Conservation (phyloP, 2,888 invertebrate genomes). For the Leucophenga montana region DNA sequence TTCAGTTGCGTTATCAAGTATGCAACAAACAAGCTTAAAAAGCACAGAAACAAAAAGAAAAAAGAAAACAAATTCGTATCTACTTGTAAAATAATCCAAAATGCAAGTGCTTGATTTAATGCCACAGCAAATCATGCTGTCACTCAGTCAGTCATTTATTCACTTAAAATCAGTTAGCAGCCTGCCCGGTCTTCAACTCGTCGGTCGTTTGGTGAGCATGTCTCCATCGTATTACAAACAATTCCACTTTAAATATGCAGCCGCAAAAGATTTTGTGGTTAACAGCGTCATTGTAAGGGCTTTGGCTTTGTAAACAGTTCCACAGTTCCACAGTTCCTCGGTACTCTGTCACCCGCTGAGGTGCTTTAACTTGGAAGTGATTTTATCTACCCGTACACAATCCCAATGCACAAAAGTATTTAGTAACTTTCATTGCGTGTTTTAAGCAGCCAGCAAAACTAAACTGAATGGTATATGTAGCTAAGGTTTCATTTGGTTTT, state of each 20-base stretch:
- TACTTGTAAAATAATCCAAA: not conserved
- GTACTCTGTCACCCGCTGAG: not conserved
- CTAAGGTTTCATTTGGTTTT: constrained; percentile 17
- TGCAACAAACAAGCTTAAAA: too few species aligned
- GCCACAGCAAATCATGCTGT: not conserved
- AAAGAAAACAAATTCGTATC: constrained; percentile 35
- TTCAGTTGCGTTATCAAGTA: too few species aligned
- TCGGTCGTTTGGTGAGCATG: constrained; percentile 7
- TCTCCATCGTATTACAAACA: constrained; percentile 62
- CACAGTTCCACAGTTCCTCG: too few species aligned
- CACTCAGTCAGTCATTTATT: not conserved
- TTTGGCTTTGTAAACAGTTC: not conserved
- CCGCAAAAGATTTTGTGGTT: constrained; percentile 59
- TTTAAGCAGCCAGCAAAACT: not conserved
- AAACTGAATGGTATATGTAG: not conserved
- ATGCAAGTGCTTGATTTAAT: not conserved
- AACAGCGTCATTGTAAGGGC: constrained; percentile 2
- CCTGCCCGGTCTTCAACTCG: not conserved
- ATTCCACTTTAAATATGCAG: constrained; percentile 58
- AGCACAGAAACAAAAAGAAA: not conserved
- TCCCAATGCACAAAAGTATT: constrained; percentile 7
- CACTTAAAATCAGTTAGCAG: not conserved
- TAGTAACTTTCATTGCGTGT: constrained; percentile 21
- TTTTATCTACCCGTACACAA: not conserved
- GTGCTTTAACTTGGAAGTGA: not conserved